Percentiles rank a stretch among this genome's conserved stretches.
These are phyloP conservation scores for Coptotermes formosanus DNA, from an alignment of 1,140 invertebrate genomes.

Conservation along the genomic window DNA sequence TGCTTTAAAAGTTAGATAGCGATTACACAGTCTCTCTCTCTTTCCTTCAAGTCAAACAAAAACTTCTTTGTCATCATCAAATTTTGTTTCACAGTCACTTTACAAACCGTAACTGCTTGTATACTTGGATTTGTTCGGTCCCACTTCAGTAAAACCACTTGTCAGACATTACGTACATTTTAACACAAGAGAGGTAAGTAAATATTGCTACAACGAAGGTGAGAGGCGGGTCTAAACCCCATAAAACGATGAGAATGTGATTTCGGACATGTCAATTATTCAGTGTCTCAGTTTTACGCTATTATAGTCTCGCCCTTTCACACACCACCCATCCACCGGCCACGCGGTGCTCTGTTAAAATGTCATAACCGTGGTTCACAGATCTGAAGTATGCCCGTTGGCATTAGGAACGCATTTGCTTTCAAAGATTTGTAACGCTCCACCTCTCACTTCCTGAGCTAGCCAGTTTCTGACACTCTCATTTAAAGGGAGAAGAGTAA, in stretches of 20 bases:
- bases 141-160: neutral
- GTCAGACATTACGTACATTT: neutral
- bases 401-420: neutral
- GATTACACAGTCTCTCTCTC: no score
- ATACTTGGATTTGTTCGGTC: neutral
- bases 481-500: neutral
- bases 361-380: neutral
- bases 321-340: neutral
- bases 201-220: neutral
- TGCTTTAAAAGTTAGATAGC: no score
- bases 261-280: neutral
- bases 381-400: neutral
- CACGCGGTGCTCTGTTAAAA: neutral
- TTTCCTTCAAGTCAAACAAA: no score
- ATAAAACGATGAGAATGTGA: neutral
- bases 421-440: neutral
- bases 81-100: neutral
- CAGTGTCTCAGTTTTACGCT: conserved; percentile 8
- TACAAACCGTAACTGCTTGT: neutral
- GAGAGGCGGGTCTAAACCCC: neutral
- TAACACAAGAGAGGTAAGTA: neutral
- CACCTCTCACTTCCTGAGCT: neutral
- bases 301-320: neutral
- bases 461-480: neutral
- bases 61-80: neutral